phyloP scores from a whole-genome alignment of 2,888 invertebrate genomes.

The Anarsia innoxiella region DNA sequence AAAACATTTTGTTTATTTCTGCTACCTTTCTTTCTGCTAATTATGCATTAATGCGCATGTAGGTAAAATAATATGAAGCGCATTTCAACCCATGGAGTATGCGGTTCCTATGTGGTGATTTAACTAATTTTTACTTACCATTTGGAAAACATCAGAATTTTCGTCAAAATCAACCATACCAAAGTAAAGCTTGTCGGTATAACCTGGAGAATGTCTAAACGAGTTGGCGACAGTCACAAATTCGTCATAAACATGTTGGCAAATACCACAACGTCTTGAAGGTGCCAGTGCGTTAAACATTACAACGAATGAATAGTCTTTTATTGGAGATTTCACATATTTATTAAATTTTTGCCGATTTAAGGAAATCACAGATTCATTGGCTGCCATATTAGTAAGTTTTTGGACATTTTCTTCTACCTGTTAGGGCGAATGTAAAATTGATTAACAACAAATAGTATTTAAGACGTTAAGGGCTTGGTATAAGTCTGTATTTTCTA shows the following conservation, averaged over 20 bases:
- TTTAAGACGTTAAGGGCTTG: too few relatives aligned
- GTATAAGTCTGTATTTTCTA: too few relatives aligned
- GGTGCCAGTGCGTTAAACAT: constrained; percentile 98
- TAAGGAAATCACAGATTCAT: constrained; percentile 90
- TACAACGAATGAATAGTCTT: constrained; percentile 96
- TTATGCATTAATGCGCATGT: too few relatives aligned
- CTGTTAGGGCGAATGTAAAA: too few relatives aligned
- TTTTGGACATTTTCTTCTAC: constrained; percentile 90
- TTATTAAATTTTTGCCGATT: constrained; percentile 95
- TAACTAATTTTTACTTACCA: too few relatives aligned
- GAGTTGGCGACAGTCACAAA: constrained; percentile 97
- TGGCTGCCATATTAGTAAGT: constrained; percentile 89
- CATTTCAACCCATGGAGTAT: too few relatives aligned
- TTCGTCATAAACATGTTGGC: constrained; percentile 97
- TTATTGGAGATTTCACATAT: constrained; percentile 89
- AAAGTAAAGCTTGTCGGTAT: constrained; percentile 94
- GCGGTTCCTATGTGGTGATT: too few relatives aligned
- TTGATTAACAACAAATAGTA: too few relatives aligned
- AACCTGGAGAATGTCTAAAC: constrained; percentile 90
- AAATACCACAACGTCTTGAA: constrained; percentile 93
- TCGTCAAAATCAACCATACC: constrained; percentile 99
- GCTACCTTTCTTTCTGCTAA: too few relatives aligned
- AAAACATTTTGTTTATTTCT: too few relatives aligned
- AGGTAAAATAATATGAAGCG: too few relatives aligned
- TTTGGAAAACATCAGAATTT: constrained; percentile 96